A percentile compares a stretch with the other conserved stretches of the same genome.
Conservation (phyloP, 2,113 vertebrate genomes). For the Heterotilapia buettikoferi region DNA sequence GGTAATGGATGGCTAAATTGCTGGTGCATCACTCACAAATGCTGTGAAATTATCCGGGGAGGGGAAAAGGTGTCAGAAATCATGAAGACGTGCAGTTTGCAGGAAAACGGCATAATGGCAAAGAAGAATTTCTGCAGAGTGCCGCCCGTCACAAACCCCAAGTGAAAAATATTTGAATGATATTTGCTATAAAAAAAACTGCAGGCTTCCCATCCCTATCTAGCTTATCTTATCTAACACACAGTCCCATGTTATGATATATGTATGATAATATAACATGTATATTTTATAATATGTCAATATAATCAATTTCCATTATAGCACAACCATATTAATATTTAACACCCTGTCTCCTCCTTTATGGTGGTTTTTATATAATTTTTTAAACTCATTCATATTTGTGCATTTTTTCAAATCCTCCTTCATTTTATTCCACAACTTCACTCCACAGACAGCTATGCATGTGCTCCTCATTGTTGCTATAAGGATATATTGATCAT, state of each 20-base stretch:
- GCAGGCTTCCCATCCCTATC: no score
- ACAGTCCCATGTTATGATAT: no score
- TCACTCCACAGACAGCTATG: neutral
- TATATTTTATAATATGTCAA: no score
- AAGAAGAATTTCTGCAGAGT: neutral
- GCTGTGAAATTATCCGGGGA: neutral
- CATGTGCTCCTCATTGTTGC: neutral
- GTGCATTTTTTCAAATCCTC: no score
- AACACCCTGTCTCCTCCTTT: neutral
- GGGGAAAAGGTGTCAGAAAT: neutral
- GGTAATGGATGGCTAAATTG: neutral
- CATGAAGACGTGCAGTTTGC: neutral
- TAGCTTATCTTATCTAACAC: no score
- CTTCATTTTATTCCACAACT: neutral
- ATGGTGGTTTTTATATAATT: no score
- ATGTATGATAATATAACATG: no score
- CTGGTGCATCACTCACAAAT: slow-evolving; percentile 17
- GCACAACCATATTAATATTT: no score
- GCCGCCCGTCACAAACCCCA: neutral
- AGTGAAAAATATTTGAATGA: neutral
- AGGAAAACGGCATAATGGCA: neutral
- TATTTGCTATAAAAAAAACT: neutral
- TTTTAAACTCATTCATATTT: no score
- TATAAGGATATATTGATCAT: neutral
- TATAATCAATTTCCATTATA: no score